Conservation (phyloP, 1,140 invertebrate genomes). For the Sitodiplosis mosellana region DNA sequence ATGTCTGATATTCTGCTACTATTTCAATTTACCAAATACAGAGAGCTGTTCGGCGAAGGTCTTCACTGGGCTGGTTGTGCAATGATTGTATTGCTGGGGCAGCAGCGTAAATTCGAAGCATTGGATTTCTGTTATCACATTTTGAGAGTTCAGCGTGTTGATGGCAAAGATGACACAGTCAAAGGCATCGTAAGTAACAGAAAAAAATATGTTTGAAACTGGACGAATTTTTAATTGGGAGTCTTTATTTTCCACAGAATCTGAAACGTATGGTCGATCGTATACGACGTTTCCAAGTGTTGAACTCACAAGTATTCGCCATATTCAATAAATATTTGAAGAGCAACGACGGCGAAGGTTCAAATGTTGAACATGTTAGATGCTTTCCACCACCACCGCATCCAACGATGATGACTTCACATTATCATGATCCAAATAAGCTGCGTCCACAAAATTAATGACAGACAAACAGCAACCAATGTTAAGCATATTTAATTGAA, state of each 20-base stretch:
- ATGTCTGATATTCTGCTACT: too few relatives aligned
- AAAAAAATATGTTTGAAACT: too few relatives aligned
- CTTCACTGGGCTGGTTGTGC: slow-evolving; percentile 97
- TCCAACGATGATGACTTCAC: slow-evolving; percentile 32
- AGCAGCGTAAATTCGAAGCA: slow-evolving; percentile 93
- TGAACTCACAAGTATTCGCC: slow-evolving; percentile 97
- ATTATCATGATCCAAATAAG: slow-evolving; percentile 25
- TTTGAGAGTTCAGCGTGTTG: slow-evolving; percentile 84
- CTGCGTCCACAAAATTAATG: slow-evolving; percentile 13
- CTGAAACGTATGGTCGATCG: slow-evolving; percentile 94
- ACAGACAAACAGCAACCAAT: too few relatives aligned
- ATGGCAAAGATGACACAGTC: slow-evolving; percentile 89
- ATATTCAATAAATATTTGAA: slow-evolving; percentile 92
- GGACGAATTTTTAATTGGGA: slow-evolving; percentile 1
- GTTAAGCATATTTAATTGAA: too few relatives aligned
- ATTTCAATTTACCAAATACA: too few relatives aligned
- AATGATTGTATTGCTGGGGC: slow-evolving; percentile 92
- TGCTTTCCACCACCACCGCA: slow-evolving; percentile 91
- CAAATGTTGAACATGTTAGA: slow-evolving; percentile 87
- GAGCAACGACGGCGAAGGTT: slow-evolving; percentile 59
- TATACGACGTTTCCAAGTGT: slow-evolving; percentile 90
- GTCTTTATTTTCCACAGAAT: slow-evolving; percentile 40
- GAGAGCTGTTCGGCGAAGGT: slow-evolving; percentile 95
- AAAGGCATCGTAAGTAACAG: slow-evolving; percentile 95
- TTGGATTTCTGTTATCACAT: slow-evolving; percentile 99